Evolutionary conservation across 2,797 vertebrate species (phyloP).

Genomic region (Molossus molossus): DNA sequence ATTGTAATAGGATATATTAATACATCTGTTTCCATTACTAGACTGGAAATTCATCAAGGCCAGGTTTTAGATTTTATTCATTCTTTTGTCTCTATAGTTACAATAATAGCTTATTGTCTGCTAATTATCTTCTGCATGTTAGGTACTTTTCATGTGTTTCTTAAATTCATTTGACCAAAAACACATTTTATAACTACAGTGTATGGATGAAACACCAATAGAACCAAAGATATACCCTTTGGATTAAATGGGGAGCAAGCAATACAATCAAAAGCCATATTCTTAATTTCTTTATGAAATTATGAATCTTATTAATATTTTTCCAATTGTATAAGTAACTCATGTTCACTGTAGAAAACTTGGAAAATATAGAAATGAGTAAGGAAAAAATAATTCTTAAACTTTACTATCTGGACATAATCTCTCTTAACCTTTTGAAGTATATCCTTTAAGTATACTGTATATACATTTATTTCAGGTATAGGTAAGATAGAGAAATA

Average conservation of each 20-base stretch:
- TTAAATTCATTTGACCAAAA: slow-evolving; percentile 45
- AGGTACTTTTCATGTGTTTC: slow-evolving; percentile 1
- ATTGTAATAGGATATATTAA: background rate
- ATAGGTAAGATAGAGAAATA: background rate
- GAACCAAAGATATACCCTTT: slow-evolving; percentile 18
- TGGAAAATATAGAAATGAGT: slow-evolving; percentile 44
- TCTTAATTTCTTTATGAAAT: slow-evolving; percentile 51
- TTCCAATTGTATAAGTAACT: slow-evolving; percentile 41
- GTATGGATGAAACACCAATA: slow-evolving; percentile 2
- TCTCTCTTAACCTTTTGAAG: slow-evolving; percentile 53
- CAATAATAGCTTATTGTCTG: slow-evolving; percentile 44
- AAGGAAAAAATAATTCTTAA: slow-evolving; percentile 30
- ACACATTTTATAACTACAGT: background rate
- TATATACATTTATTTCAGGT: slow-evolving; percentile 24
- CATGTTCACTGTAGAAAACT: slow-evolving; percentile 19
- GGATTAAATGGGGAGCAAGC: slow-evolving; percentile 33
- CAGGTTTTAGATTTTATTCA: slow-evolving; percentile 46
- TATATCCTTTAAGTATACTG: background rate
- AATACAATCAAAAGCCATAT: slow-evolving; percentile 38
- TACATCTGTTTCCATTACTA: background rate
- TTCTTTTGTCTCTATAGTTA: slow-evolving; percentile 18
- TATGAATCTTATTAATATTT: slow-evolving; percentile 57
- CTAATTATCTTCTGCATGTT: background rate
- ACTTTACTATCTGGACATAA: background rate
- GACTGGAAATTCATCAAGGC: slow-evolving; percentile 6